A percentile compares a stretch with the other conserved stretches of the same genome.
Evolutionary conservation across 2,797 vertebrate genomes (phyloP).

Genomic region (Miichthys miiuy): DNA sequence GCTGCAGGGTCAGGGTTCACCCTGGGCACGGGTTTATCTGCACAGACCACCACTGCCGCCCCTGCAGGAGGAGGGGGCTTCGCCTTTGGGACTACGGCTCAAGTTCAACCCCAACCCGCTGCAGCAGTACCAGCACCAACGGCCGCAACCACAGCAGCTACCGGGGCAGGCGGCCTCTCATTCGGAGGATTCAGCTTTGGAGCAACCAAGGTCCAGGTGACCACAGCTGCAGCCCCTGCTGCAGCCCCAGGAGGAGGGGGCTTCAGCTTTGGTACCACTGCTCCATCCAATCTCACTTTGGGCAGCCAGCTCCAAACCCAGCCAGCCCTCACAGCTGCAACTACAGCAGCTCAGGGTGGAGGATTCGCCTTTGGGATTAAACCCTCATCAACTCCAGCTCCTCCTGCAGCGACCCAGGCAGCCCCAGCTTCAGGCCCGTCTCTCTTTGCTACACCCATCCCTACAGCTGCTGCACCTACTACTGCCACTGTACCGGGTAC

Average conservation of each 20-base stretch:
- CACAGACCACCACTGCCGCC: constrained; percentile 71
- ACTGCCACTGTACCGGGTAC: constrained; percentile 57
- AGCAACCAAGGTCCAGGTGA: constrained; percentile 77
- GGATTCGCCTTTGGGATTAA: constrained; percentile 87
- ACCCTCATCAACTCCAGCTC: constrained; percentile 83
- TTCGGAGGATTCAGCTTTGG: constrained; percentile 82
- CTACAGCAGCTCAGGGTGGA: constrained; percentile 65
- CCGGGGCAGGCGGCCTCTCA: constrained; percentile 49
- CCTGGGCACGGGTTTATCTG: constrained; percentile 62
- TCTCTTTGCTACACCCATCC: constrained; percentile 81
- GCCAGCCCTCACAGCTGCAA: constrained; percentile 33
- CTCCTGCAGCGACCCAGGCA: constrained; percentile 54
- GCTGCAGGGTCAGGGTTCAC: constrained; percentile 76
- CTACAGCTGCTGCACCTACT: constrained; percentile 49
- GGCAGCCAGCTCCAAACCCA: constrained; percentile 61
- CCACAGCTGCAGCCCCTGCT: constrained; percentile 56
- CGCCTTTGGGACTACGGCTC: constrained; percentile 69
- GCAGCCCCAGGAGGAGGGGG: constrained; percentile 73
- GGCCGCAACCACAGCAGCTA: not conserved
- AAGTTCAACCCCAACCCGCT: constrained; percentile 44
- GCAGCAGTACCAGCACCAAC: not conserved
- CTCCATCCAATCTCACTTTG: constrained; percentile 77
- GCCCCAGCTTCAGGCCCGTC: constrained; percentile 66
- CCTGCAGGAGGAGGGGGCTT: constrained; percentile 81
- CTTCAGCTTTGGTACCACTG: constrained; percentile 73